Base-by-base conservation (phyloP, 2,113 vertebrate genomes). In the Cyphomyrus discorhynchus region DNA sequence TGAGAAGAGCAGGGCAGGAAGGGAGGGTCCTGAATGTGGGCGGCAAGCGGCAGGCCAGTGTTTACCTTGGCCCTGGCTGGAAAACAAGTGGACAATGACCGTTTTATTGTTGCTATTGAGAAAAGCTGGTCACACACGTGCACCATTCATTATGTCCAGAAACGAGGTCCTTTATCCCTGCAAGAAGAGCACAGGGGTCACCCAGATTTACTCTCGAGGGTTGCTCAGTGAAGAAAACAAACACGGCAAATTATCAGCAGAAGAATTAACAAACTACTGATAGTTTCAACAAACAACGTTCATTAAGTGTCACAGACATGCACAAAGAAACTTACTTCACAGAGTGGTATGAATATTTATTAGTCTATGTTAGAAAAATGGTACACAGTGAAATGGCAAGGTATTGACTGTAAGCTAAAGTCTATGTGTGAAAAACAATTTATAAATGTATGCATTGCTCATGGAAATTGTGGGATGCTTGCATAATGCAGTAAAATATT, bases 1-100 rank as follows among this genome's bases (percentile, higher is more conserved):
- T 31, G 66, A 90, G 86, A 50, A 88, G 35, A 35, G 17, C 85
- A 87, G 50, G n/a, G 8, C 74, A 35, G 74, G 74, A 80, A 80
- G 74, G 74, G 74, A 80, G 35, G 15, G 15, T 42, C 35, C 35
- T 19, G 13, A 42, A 42, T 35, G 5, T 39, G 35, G 19, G 35
- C 17, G 35, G 35, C 74, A 39, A 42, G 35, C 74, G 0, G 39
- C 35, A 80, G 6, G 35, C 35, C 74, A 80, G 6, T 80, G 74
- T 80, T 80, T 80, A 80, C 74, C 4, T 80, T 80, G 74, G 74
- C 74, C 74, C 13, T 80, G 74, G 35, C 62, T 70, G 62, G 27
- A 70, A 70, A 70, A 70, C 62, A 70, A 70, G 62, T 70, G n/a
- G 27, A 70, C 62, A 70, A 70, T 31, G 62, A 70, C 62, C 3